Percentiles rank a stretch among this genome's conserved stretches.
phyloP scores from a whole-genome alignment of 2,797 vertebrate genomes.

The Cynopterus sphinx region DNA sequence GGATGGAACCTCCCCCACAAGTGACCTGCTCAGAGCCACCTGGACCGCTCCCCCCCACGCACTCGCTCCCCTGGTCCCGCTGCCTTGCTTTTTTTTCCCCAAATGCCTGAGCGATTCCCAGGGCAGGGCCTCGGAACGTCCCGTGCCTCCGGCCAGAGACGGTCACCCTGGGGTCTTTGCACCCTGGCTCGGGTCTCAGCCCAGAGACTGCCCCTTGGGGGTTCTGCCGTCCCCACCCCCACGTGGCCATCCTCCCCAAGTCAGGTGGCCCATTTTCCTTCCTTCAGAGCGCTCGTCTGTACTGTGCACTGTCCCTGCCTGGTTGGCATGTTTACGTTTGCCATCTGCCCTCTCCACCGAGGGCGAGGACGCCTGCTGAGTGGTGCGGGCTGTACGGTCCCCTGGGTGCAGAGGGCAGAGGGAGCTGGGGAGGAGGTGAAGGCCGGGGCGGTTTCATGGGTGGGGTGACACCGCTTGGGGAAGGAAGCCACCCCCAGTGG shows the following conservation, averaged over 20 bases:
- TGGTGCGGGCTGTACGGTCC: background rate
- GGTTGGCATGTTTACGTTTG: background rate
- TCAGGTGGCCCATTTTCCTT: background rate
- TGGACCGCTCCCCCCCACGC: background rate
- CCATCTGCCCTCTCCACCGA: background rate
- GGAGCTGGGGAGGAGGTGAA: background rate
- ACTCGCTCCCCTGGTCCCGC: accelerated
- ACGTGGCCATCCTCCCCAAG: accelerated
- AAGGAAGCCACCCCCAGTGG: background rate
- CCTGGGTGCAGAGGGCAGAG: background rate
- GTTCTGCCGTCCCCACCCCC: too few relatives aligned
- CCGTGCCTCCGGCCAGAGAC: background rate
- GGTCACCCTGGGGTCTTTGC: background rate
- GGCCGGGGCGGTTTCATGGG: accelerated
- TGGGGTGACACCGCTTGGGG: accelerated
- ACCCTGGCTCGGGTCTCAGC: background rate
- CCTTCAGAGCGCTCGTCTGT: background rate
- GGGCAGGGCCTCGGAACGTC: background rate
- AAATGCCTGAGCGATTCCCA: background rate
- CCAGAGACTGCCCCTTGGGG: background rate
- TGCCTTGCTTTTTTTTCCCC: background rate
- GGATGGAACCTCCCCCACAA: too few relatives aligned
- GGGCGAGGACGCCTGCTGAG: background rate
- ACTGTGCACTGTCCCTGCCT: background rate
- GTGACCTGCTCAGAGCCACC: background rate